Evolutionary conservation across 2,888 invertebrate species (phyloP), one percentile per base, ranked within the genome.

Genomic region (Brachypterus glaber): DNA sequence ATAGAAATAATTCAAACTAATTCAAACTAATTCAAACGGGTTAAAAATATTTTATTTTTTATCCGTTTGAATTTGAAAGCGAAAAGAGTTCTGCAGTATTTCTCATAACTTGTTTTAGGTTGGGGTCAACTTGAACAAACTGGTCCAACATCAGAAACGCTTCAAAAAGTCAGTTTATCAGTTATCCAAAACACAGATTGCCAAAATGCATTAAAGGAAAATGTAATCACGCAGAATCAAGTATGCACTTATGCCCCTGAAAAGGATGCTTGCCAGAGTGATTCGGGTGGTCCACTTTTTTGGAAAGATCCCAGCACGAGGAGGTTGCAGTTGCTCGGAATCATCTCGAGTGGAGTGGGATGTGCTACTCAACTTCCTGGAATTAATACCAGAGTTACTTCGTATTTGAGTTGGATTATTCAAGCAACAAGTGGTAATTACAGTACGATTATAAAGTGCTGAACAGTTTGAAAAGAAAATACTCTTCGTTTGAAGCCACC

Each of bases 61-160:
- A n/a, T n/a, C n/a, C n/a, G n/a, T n/a, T n/a, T n/a, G n/a, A n/a
- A n/a, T n/a, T n/a, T n/a, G n/a, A n/a, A n/a, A n/a, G n/a, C n/a
- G n/a, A n/a, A n/a, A n/a, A n/a, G n/a, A n/a, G n/a, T n/a, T n/a
- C n/a, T n/a, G n/a, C n/a, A n/a, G n/a, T n/a, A n/a, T n/a, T n/a
- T n/a, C n/a, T n/a, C n/a, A n/a, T n/a, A n/a, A 21, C 57, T 12
- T 37, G 24, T 49, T 56, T 24, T 44, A 80, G 81, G 81, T 32
- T 80, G 79, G 79, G 79, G 80, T 8, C 68, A 71, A 0, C 34
- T 52, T 0, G 68, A 59, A 11, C 60, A 64, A 33, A 73, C 71
- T 0, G 78, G 74, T 0, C 63, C 67, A 0, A 55, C 48, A 9
- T 70, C 80, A 0, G 51, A 66, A 0, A 60, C 58, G 0, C 66